Base-by-base conservation (phyloP, 2,888 invertebrate genomes). In the Strigamia transsilvanica region DNA sequence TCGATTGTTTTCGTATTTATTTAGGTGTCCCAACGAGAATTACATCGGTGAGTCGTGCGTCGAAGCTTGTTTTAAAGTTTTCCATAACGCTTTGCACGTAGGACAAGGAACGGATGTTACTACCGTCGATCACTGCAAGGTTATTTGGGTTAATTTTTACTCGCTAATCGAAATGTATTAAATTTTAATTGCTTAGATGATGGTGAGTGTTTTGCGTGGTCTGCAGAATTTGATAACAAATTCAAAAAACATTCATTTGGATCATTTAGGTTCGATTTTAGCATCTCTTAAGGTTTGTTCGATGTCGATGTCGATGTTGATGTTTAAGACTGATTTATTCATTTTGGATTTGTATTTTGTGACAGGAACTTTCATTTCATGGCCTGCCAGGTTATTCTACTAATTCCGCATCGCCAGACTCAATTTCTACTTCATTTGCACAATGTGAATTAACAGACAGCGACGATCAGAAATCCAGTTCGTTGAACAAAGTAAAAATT, bases 151-250 rank as follows among this genome's bases (percentile, higher is more conserved):
- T 18, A 18, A 5, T 56, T 56, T 7, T 5, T 34, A n/a, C n/a
- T 34, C 34, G 34, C 7, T 34, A n/a, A n/a, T n/a, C n/a, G n/a
- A n/a, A n/a, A n/a, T n/a, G n/a, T n/a, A n/a, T n/a, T n/a, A n/a
- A n/a, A n/a, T n/a, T 32, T n/a, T 79, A 10, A 38, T 6, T 34
- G 2, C 6, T 18, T 41, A 79, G 79, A 79, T 79, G 79, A 15
- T 79, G 41, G 41, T 79, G 3, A 79, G 79, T 41, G 79, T 41
- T 6, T 41, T 79, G 23, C 15, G 41, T 18, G 79, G 79, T 34
- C 41, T 79, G 41, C 79, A 79, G 23, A 79, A 79, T 79, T 41
- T 79, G 23, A 79, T 79, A 38, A 79, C 15, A n/a, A 79, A 79
- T 38, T 79, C 79, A 12, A 79, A 79, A 38, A 38, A 32, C 13